Conservation (phyloP, 2,113 vertebrate species). For the Vulpes lagopus region DNA sequence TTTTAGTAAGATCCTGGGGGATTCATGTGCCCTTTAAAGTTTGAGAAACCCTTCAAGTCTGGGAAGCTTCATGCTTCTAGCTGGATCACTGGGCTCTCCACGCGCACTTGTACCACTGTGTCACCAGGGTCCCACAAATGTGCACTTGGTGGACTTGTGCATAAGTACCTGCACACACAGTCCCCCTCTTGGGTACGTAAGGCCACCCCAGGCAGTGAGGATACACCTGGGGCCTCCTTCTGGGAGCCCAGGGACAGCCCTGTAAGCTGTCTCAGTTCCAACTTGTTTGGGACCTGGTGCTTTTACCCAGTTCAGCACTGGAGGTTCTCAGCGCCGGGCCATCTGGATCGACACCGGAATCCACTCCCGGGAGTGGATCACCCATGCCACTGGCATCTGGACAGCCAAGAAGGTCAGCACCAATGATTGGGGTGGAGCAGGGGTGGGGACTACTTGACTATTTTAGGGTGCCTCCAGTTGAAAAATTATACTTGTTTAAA, state of each 20-base stretch:
- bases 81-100: neutral
- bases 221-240: neutral
- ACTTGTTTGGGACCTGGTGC: neutral
- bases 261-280: neutral
- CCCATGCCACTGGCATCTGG: constrained; percentile 94
- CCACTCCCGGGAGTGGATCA: constrained; percentile 96
- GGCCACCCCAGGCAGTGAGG: neutral
- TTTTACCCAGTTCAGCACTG: constrained; percentile 92
- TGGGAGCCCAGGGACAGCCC: neutral
- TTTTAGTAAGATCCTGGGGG: neutral
- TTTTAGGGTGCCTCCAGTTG: neutral
- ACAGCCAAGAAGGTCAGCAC: constrained; percentile 92
- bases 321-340: constrained; percentile 88
- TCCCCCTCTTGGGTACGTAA: neutral
- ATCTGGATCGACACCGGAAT: constrained; percentile 96
- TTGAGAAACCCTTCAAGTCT: neutral
- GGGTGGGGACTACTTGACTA: too few relatives aligned
- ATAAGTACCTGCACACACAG: neutral
- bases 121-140: neutral
- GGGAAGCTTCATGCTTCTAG: neutral
- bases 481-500: neutral
- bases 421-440: neutral
- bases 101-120: neutral
- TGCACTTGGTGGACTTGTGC: too few relatives aligned
- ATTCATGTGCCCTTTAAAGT: neutral